Conservation (phyloP, 2,797 vertebrate genomes). For the Oreortyx pictus region DNA sequence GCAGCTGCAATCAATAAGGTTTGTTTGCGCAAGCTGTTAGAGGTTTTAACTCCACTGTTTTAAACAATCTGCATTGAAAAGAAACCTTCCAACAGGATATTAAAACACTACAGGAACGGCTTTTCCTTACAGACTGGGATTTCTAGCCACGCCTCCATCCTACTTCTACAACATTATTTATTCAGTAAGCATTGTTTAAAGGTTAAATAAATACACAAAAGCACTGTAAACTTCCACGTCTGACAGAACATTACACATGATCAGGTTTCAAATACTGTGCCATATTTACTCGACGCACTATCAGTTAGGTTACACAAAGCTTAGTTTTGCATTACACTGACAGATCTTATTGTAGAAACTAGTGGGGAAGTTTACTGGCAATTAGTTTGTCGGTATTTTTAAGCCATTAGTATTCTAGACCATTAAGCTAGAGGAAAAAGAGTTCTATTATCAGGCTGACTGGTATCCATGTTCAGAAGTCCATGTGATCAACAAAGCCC, state of each 20-base stretch:
- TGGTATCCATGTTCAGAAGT: neutral
- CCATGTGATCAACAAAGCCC: neutral
- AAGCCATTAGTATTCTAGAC: constrained; percentile 60
- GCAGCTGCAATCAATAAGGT: constrained; percentile 90
- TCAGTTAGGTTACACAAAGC: constrained; percentile 32
- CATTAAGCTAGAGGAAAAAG: constrained; percentile 43
- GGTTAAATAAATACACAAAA: constrained; percentile 43
- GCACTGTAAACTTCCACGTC: constrained; percentile 4
- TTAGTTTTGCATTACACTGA: neutral
- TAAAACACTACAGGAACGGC: constrained; percentile 59
- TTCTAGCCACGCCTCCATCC: constrained; percentile 33
- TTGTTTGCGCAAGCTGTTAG: constrained; percentile 81
- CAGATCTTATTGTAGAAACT: constrained; percentile 19
- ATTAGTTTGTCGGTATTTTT: constrained; percentile 55
- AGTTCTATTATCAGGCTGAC: constrained; percentile 11
- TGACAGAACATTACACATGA: neutral
- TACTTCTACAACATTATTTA: constrained; percentile 48
- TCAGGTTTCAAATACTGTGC: neutral
- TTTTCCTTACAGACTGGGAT: constrained; percentile 58
- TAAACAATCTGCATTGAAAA: constrained; percentile 74
- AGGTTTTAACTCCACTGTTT: constrained; percentile 66
- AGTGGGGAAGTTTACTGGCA: constrained; percentile 19
- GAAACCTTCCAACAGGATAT: constrained; percentile 74
- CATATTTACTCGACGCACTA: constrained; percentile 15
- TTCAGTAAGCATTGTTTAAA: constrained; percentile 52